A percentile compares a stretch with the other conserved stretches of the same genome.
These are phyloP conservation scores for Xanthia icteritia DNA, from an alignment of 2,888 invertebrate genomes.

Conservation along the genomic window DNA sequence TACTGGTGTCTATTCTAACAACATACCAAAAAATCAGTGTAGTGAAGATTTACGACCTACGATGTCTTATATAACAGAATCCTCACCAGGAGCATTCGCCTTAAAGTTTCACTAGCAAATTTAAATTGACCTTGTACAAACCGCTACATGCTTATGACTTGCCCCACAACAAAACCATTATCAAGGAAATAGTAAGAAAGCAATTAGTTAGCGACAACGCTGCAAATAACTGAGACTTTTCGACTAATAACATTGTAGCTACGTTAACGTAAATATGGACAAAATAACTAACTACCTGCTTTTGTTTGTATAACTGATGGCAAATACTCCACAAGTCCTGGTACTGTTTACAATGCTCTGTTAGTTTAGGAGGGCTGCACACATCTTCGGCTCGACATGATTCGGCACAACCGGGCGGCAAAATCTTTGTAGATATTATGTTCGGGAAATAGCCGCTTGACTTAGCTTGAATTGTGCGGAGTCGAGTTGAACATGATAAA, in stretches of 20 bases:
- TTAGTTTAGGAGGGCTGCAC: background rate
- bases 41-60: no score
- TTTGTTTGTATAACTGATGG: conserved; percentile 29
- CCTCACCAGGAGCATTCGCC: no score
- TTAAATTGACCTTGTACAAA: background rate
- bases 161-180: conserved; percentile 74
- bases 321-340: conserved; percentile 17
- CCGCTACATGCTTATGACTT: conserved; percentile 47
- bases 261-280: conserved; percentile 43
- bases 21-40: background rate
- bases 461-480: background rate
- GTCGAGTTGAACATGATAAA: background rate
- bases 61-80: no score
- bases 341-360: background rate
- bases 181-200: conserved; percentile 87
- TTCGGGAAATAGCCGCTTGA: background rate
- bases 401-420: background rate
- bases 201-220: conserved; percentile 82
- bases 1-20: no score
- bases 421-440: background rate
- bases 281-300: conserved; percentile 22
- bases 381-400: background rate
- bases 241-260: conserved; percentile 67
- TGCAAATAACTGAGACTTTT: conserved; percentile 64
- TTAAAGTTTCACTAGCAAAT: no score